Evolutionary conservation across 2,113 vertebrate species (phyloP).

Genomic region (Leptodactylus fuscus): DNA sequence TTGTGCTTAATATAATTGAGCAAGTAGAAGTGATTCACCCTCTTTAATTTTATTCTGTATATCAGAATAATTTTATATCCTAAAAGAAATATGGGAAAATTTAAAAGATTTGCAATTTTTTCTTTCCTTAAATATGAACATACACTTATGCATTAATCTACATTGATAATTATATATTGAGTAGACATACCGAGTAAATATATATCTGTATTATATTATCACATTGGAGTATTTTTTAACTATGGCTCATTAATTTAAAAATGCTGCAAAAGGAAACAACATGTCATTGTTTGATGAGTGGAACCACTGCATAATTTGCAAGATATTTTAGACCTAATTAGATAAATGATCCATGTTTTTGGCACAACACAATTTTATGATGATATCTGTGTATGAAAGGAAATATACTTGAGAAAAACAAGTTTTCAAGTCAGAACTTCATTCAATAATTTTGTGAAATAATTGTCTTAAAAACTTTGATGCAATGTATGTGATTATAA

Average conservation of each 20-base stretch:
- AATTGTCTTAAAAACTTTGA: background rate
- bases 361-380: conserved; percentile 12
- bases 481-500: background rate
- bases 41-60: too few relatives aligned
- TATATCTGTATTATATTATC: background rate
- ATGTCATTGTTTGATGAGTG: conserved; percentile 47
- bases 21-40: too few relatives aligned
- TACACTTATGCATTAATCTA: background rate
- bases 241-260: conserved; percentile 52
- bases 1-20: too few relatives aligned
- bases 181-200: background rate
- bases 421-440: conserved; percentile 3
- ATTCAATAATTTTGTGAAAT: background rate
- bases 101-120: background rate
- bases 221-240: background rate
- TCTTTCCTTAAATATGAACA: background rate
- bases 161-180: background rate
- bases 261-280: conserved; percentile 40
- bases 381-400: conserved; percentile 25
- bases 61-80: too few relatives aligned
- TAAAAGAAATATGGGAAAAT: too few relatives aligned
- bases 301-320: conserved; percentile 30
- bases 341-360: conserved; percentile 47
- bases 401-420: conserved; percentile 8
- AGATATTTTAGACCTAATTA: conserved; percentile 48